Evolutionary conservation across 2,888 invertebrate genomes (phyloP).

Genomic region (Smittia sp.): DNA sequence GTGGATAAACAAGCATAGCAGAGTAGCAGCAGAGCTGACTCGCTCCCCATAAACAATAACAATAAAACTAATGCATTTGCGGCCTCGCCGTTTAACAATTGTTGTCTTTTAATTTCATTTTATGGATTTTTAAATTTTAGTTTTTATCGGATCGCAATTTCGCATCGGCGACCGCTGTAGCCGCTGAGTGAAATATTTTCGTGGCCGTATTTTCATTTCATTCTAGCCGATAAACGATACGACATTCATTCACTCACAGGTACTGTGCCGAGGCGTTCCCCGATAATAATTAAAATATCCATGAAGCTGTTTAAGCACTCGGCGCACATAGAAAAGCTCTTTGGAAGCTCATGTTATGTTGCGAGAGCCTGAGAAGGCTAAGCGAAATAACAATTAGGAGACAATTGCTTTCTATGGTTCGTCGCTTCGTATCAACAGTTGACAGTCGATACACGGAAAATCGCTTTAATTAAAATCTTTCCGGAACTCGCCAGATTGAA

Average conservation of each 20-base stretch:
- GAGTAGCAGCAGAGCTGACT: background rate
- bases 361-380: background rate
- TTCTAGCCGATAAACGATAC: background rate
- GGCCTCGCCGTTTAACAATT: background rate
- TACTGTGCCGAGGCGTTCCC: background rate
- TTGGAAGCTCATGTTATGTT: background rate
- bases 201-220: conserved; percentile 1
- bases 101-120: conserved; percentile 37
- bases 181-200: background rate
- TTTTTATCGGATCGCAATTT: background rate
- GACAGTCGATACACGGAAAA: conserved; percentile 5
- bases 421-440: too few relatives aligned
- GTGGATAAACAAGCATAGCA: background rate
- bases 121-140: conserved; percentile 31
- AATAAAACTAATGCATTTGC: conserved; percentile 7
- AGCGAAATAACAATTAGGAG: background rate
- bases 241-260: background rate
- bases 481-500: background rate
- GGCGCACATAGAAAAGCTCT: background rate
- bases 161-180: background rate
- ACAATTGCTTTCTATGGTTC: background rate
- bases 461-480: background rate
- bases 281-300: background rate
- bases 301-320: background rate
- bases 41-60: conserved; percentile 14